A percentile compares a stretch with the other conserved stretches of the same genome.
These are phyloP conservation scores for Motacilla tschutschensis DNA, from an alignment of 2,113 vertebrate genomes.

Conservation along the genomic window DNA sequence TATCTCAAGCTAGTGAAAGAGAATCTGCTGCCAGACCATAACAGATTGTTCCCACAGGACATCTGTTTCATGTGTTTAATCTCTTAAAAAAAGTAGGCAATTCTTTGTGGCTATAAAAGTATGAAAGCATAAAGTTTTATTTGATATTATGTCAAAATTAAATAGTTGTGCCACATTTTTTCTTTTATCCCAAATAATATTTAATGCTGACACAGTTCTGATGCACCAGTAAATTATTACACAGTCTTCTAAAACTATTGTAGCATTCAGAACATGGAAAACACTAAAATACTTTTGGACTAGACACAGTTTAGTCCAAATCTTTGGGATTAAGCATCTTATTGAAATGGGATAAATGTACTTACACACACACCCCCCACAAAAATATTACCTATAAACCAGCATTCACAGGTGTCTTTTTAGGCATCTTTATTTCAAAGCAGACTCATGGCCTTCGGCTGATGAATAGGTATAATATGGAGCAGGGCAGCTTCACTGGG, in stretches of 20 bases:
- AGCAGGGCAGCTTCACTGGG: neutral
- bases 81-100: slow-evolving; percentile 63
- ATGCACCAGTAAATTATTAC: neutral
- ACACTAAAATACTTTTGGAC: neutral
- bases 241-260: neutral
- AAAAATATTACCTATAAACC: neutral
- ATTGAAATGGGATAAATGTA: neutral
- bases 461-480: neutral
- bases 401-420: neutral
- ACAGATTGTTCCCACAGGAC: slow-evolving; percentile 57
- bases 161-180: slow-evolving; percentile 23
- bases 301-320: neutral
- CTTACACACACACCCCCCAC: neutral
- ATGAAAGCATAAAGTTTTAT: slow-evolving; percentile 40
- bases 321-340: neutral
- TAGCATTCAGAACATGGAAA: neutral
- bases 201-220: neutral
- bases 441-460: neutral
- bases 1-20: slow-evolving; percentile 48
- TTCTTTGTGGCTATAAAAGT: slow-evolving; percentile 48
- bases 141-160: slow-evolving; percentile 51
- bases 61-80: slow-evolving; percentile 54
- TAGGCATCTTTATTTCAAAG: neutral
- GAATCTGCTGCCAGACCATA: slow-evolving; percentile 56
- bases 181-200: slow-evolving; percentile 10